A percentile compares a stretch with the other conserved stretches of the same genome.
phyloP scores from a whole-genome alignment of 2,113 vertebrate species.

The Rhea americana region DNA sequence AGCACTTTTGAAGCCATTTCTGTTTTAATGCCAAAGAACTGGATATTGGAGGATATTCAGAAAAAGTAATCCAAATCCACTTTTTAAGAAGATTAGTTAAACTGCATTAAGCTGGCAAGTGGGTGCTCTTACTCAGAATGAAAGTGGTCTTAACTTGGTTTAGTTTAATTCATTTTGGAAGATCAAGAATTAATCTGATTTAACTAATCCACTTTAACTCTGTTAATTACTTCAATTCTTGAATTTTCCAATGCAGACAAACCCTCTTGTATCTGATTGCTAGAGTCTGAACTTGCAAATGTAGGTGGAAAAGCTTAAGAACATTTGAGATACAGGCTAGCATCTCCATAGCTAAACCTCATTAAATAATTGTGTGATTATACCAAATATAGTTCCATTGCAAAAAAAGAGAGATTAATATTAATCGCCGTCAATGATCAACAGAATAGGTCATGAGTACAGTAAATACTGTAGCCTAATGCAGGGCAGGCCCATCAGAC shows the following conservation, averaged over 20 bases:
- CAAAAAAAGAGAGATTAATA: not conserved
- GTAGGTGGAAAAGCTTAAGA: not conserved
- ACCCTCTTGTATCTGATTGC: not conserved
- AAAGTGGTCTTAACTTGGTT: conserved; percentile 46
- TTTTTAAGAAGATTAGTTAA: conserved; percentile 54
- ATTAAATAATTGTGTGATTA: not conserved
- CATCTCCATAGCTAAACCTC: not conserved
- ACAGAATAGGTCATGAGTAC: not conserved
- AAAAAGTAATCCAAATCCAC: conserved; percentile 21
- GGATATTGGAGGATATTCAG: not conserved
- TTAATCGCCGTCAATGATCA: not conserved
- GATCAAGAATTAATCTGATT: conserved; percentile 54
- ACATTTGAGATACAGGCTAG: not conserved
- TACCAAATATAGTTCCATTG: not conserved
- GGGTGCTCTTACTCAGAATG: conserved; percentile 16
- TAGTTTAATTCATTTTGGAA: conserved; percentile 55
- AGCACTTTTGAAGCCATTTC: not conserved
- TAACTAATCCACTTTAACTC: conserved; percentile 47
- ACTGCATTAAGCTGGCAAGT: conserved; percentile 37
- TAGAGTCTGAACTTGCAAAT: not conserved
- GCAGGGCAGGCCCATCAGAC: not conserved
- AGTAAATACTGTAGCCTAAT: not conserved
- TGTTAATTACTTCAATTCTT: conserved; percentile 43
- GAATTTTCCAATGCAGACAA: not conserved
- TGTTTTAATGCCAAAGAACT: not conserved